Percentiles rank a stretch among this genome's conserved stretches.
These are phyloP conservation scores for Pipistrellus kuhlii DNA, from an alignment of 2,797 vertebrate genomes.

Conservation along the genomic window DNA sequence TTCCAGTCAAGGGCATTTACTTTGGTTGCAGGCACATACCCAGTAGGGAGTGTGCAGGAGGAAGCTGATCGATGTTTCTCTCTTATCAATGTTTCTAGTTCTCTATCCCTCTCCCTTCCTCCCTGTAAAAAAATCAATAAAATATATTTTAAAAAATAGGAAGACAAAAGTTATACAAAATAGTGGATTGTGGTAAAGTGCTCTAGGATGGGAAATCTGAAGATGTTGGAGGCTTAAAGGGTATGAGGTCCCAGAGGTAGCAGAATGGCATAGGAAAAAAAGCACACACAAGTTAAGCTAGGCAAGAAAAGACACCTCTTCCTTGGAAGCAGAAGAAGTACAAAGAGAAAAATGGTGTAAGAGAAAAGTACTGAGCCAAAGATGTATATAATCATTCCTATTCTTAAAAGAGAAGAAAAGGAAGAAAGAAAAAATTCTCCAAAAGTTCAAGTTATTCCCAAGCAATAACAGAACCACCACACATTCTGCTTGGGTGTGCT, in stretches of 20 bases:
- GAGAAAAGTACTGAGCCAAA: background rate
- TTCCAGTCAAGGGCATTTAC: too few species aligned
- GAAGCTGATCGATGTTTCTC: too few species aligned
- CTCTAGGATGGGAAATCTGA: background rate
- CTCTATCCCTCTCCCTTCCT: too few species aligned
- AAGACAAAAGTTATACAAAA: conserved; percentile 47
- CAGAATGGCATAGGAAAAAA: background rate
- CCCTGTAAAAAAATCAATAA: too few species aligned
- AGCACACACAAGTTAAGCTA: background rate
- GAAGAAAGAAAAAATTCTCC: background rate
- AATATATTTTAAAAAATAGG: background rate
- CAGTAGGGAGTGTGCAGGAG: too few species aligned
- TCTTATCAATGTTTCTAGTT: too few species aligned
- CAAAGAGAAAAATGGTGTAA: background rate
- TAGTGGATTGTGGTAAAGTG: background rate
- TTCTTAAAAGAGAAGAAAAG: background rate
- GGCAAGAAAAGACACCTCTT: background rate
- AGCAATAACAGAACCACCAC: background rate
- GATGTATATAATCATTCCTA: background rate
- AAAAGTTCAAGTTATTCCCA: conserved; percentile 13
- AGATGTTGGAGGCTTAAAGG: background rate
- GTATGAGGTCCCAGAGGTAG: background rate
- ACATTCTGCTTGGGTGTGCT: background rate
- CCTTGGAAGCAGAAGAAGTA: background rate
- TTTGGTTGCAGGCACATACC: too few species aligned